A percentile compares a stretch with the other conserved stretches of the same genome.
phyloP scores from a whole-genome alignment of 2,113 vertebrate genomes.

The Lycocorax pyrrhopterus region DNA sequence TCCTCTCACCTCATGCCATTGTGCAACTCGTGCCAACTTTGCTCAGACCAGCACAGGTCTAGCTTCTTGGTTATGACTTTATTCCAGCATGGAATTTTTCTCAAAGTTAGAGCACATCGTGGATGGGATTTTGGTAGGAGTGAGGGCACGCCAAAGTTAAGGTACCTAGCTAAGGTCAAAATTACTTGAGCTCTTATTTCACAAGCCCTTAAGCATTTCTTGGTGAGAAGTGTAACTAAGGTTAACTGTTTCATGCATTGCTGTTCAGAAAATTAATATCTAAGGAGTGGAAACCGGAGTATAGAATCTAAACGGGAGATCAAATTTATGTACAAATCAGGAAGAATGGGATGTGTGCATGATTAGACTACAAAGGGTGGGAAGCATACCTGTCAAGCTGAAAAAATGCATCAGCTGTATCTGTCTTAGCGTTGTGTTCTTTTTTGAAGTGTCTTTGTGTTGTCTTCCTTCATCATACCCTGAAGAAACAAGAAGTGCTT shows the following conservation, averaged over 20 bases:
- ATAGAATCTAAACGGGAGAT: background rate
- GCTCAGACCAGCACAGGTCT: background rate
- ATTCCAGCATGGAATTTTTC: background rate
- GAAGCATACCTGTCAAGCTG: background rate
- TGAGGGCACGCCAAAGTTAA: background rate
- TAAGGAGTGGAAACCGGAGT: background rate
- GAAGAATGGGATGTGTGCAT: background rate
- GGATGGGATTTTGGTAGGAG: background rate
- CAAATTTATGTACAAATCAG: background rate
- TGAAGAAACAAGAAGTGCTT: background rate
- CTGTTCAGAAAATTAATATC: background rate
- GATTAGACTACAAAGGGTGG: background rate
- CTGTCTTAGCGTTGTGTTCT: background rate
- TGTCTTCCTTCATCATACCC: accelerated
- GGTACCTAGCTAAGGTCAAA: background rate
- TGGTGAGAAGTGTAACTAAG: background rate
- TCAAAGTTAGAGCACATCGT: background rate
- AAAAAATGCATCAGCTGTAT: background rate
- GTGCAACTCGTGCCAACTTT: background rate
- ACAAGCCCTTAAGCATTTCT: background rate
- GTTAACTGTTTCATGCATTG: background rate
- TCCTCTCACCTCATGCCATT: background rate
- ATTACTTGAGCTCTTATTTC: background rate
- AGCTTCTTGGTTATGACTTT: background rate
- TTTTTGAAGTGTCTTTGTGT: background rate